phyloP scores from a whole-genome alignment of 2,888 invertebrate species.

The Amphimallon solstitiale region DNA sequence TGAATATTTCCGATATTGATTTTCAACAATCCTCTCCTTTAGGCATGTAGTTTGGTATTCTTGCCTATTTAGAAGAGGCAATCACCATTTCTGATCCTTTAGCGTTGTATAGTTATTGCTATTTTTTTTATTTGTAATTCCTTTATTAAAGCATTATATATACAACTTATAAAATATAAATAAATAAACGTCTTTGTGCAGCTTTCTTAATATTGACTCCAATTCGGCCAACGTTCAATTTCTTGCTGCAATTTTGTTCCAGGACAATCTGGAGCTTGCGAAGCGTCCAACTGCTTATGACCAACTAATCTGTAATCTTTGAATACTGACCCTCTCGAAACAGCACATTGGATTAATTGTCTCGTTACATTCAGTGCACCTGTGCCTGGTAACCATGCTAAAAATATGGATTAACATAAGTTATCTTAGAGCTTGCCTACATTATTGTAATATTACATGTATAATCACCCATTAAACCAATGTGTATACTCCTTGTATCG shows the following conservation, averaged over 20 bases:
- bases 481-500: conserved; percentile 71
- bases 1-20: too few relatives aligned
- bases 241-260: conserved; percentile 63
- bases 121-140: too few relatives aligned
- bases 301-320: conserved; percentile 62
- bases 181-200: too few relatives aligned
- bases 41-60: too few relatives aligned
- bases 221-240: conserved; percentile 64
- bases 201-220: conserved; percentile 26
- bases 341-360: conserved; percentile 63
- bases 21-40: too few relatives aligned
- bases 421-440: background rate
- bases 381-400: conserved; percentile 61
- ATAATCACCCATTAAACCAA: conserved; percentile 70
- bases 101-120: too few relatives aligned
- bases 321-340: conserved; percentile 60
- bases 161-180: too few relatives aligned
- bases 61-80: too few relatives aligned
- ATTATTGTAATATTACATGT: conserved; percentile 55
- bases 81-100: too few relatives aligned
- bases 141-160: too few relatives aligned
- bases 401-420: conserved; percentile 3
- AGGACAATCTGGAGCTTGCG: conserved; percentile 63
- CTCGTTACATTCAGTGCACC: conserved; percentile 61
- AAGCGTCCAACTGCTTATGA: conserved; percentile 62